Evolutionary conservation across 2,113 vertebrate genomes (phyloP).

Genomic region (Salvelinus alpinus): DNA sequence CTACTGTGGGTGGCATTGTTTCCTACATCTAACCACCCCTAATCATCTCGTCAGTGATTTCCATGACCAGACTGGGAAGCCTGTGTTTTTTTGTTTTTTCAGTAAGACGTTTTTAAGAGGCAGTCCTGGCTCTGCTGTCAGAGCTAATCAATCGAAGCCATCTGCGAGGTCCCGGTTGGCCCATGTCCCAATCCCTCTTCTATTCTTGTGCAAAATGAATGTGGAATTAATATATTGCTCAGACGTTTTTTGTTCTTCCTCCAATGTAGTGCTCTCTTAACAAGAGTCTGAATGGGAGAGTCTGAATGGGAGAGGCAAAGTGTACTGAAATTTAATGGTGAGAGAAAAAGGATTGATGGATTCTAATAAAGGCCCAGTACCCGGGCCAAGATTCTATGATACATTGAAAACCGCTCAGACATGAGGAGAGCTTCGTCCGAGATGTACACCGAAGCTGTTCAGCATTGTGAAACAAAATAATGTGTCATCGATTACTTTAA

Average conservation of each 20-base stretch:
- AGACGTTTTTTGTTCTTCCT: background rate
- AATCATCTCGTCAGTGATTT: too few species aligned
- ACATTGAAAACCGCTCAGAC: background rate
- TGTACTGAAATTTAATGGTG: background rate
- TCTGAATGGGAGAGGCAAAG: slow-evolving; percentile 23
- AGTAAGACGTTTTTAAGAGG: too few species aligned
- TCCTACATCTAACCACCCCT: too few species aligned
- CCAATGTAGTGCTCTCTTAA: slow-evolving; percentile 31
- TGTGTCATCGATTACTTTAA: slow-evolving; percentile 63
- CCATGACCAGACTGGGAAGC: too few species aligned
- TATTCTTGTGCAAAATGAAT: slow-evolving; percentile 55
- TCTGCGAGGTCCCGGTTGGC: too few species aligned
- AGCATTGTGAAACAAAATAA: slow-evolving; percentile 41
- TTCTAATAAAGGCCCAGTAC: too few species aligned
- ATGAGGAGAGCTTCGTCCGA: too few species aligned
- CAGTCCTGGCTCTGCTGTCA: background rate
- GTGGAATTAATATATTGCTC: slow-evolving; percentile 52
- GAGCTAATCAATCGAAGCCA: background rate
- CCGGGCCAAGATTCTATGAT: background rate
- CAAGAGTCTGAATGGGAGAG: slow-evolving; percentile 24
- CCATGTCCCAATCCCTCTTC: slow-evolving; percentile 4
- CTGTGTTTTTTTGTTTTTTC: too few species aligned
- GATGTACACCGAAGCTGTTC: slow-evolving; percentile 21
- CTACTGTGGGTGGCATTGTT: too few species aligned
- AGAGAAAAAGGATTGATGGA: background rate